Evolutionary conservation across 2,113 vertebrate genomes (phyloP).

Genomic region (Actenoides hombroni): DNA sequence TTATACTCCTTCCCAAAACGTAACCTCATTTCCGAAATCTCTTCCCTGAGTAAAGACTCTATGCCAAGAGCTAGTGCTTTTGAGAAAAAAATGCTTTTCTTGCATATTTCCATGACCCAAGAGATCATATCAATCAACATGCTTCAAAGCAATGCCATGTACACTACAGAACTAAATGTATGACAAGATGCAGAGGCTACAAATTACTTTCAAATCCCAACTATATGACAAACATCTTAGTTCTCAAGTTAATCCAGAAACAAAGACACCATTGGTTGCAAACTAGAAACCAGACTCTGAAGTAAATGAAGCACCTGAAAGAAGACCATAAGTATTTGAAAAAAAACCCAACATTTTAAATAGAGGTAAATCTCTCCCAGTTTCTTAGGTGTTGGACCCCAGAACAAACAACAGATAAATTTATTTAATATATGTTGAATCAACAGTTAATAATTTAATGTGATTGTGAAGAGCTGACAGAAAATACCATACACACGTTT

Average conservation of each 20-base stretch:
- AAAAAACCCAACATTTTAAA: background rate
- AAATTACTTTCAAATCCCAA: background rate
- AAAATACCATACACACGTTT: background rate
- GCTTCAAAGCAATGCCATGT: background rate
- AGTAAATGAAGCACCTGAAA: background rate
- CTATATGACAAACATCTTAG: background rate
- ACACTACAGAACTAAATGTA: rapidly evolving
- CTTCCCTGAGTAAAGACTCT: background rate
- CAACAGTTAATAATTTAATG: background rate
- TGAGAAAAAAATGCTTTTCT: background rate
- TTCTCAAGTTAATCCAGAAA: background rate
- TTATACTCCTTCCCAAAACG: background rate
- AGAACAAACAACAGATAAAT: background rate
- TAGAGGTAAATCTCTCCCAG: background rate
- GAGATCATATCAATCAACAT: background rate
- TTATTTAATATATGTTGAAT: background rate
- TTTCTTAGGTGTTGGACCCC: background rate
- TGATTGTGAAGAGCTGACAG: background rate
- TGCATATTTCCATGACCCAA: background rate
- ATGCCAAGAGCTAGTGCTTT: background rate
- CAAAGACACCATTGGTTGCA: background rate
- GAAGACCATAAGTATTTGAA: background rate
- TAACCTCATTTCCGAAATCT: background rate
- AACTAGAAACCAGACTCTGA: background rate
- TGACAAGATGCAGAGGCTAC: background rate